phyloP scores from a whole-genome alignment of 2,113 vertebrate genomes.

The Zosterops japonicus region DNA sequence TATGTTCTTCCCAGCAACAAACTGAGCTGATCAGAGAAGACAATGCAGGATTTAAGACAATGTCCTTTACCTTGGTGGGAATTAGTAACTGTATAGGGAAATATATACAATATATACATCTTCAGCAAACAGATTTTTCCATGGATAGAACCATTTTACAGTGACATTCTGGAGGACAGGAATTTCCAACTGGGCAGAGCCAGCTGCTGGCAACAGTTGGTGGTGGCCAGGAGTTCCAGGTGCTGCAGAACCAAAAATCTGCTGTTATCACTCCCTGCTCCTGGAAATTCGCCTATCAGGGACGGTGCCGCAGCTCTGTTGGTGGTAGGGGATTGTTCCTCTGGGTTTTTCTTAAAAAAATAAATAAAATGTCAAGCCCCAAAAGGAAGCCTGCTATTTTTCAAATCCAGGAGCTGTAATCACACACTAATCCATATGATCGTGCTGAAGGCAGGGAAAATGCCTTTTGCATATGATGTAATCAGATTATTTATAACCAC shows the following conservation, averaged over 20 bases:
- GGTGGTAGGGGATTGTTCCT: constrained; percentile 34
- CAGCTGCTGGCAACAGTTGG: not conserved
- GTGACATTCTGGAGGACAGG: not conserved
- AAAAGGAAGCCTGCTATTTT: constrained; percentile 60
- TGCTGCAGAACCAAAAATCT: not conserved
- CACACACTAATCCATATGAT: constrained; percentile 45
- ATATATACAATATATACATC: fast-evolving
- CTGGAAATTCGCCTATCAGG: not conserved
- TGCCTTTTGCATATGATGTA: constrained; percentile 37
- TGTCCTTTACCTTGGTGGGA: not conserved
- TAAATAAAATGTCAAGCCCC: constrained; percentile 34
- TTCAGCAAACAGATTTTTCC: not conserved
- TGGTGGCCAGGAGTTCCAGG: not conserved
- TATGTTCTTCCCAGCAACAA: not conserved
- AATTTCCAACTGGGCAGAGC: not conserved
- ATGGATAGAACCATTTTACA: not conserved
- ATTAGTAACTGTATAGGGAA: fast-evolving
- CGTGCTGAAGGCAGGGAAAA: constrained; percentile 4
- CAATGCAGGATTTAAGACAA: not conserved
- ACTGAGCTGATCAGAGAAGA: not conserved
- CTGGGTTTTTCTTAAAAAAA: constrained; percentile 42
- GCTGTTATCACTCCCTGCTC: not conserved
- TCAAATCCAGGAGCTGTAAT: constrained; percentile 45
- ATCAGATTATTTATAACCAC: constrained; percentile 17
- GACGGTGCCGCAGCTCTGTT: not conserved